phyloP scores from a whole-genome alignment of 2,113 vertebrate species.

The Gasterosteus aculeatus region DNA sequence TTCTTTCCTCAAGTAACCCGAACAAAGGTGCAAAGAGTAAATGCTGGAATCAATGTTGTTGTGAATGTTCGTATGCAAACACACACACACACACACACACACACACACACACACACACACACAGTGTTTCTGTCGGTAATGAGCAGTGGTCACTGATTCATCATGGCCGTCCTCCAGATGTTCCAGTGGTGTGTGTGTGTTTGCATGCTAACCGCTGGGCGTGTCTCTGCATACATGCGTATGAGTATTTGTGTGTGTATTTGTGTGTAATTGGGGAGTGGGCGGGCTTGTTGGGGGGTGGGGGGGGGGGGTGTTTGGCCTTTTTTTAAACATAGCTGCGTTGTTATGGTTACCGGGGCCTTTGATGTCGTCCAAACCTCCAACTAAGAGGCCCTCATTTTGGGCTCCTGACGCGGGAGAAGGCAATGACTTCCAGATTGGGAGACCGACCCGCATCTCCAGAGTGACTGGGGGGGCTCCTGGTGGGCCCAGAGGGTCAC shows the following conservation, averaged over 20 bases:
- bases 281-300: constrained; percentile 50
- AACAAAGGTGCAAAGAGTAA: not conserved
- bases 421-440: constrained; percentile 81
- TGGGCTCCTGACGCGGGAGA: constrained; percentile 67
- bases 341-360: constrained; percentile 81
- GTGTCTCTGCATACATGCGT: constrained; percentile 46
- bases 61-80: constrained; percentile 21
- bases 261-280: constrained; percentile 59
- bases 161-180: constrained; percentile 67
- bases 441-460: constrained; percentile 48
- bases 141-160: constrained; percentile 63
- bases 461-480: constrained; percentile 48
- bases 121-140: constrained; percentile 22
- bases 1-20: too few species aligned
- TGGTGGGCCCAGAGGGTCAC: constrained; percentile 18
- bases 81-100: constrained; percentile 30
- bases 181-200: constrained; percentile 62
- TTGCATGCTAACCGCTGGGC: constrained; percentile 26
- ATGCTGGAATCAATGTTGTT: constrained; percentile 3
- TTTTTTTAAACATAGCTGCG: constrained; percentile 81
- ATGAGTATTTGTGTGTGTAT: constrained; percentile 26
- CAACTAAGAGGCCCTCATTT: constrained; percentile 81
- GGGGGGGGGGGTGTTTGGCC: constrained; percentile 57
- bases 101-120: constrained; percentile 30
- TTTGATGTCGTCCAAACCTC: constrained; percentile 84